Base-by-base conservation (phyloP, 2,797 vertebrate species). In the Trematomus bernacchii region DNA sequence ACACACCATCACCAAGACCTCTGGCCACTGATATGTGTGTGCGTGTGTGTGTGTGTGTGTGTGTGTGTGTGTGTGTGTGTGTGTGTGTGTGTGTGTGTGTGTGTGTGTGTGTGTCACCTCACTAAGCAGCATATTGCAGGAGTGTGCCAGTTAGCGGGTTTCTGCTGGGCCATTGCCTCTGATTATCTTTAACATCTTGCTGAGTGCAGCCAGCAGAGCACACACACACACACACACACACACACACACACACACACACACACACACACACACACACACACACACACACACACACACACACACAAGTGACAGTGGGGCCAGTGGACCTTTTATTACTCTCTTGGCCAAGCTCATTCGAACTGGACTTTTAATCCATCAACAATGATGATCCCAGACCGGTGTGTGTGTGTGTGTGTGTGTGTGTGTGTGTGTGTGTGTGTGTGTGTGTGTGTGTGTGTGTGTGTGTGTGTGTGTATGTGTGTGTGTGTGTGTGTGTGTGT, bases 291-390 rank as follows among this genome's bases (percentile, higher is more conserved):
- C n/a, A 51, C 74, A 51, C 61, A 52, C 18, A 2, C 44, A 23
- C 23, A 23, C 23, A 23, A 76, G 76, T 77, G 64, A 72, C 72
- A 89, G 57, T 53, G 53, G 53, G 81, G 80, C 71, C 79, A 85
- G 72, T 70, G 70, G 78, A 81, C 69, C 75, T 52, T 66, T 90
- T 87, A 90, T 90, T 88, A 85, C 83, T 87, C 75, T 83, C 82
- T 80, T 87, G 88, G 82, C 86, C 59, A 27, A 81, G 82, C 83
- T 92, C 71, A 72, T 78, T 87, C 79, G 58, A 83, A 85, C 83
- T 87, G 85, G 84, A 88, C 80, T 91, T 91, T 91, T 85, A 90
- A 91, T 93, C 90, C 85, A 87, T 91, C 90, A 91, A 73, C 79
- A 79, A 47, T 79, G 74, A 78, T 78, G 68, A 73, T 65, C 59